Percentiles rank a stretch among this genome's conserved stretches.
These are phyloP conservation scores for Microctonus aethiopoides DNA, from an alignment of 2,888 invertebrate species.

Conservation along the genomic window DNA sequence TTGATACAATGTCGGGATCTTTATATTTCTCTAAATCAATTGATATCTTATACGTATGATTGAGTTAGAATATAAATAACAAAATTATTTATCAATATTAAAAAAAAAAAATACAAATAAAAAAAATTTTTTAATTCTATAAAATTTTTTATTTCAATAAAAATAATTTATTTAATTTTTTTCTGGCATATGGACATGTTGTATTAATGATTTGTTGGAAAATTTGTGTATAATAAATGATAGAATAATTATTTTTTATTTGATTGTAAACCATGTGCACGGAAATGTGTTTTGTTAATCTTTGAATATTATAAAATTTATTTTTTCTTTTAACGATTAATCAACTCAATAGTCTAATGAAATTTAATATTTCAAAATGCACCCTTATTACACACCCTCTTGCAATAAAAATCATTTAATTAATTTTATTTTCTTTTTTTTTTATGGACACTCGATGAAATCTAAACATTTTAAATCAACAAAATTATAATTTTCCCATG, in stretches of 20 bases:
- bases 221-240: no score
- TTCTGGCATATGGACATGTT: neutral
- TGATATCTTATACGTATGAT: no score
- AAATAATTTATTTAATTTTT: neutral
- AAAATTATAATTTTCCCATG: constrained; percentile 19
- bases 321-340: neutral
- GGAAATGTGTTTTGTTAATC: neutral
- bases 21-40: no score
- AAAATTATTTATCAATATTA: no score
- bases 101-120: no score
- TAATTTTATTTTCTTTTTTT: neutral
- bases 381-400: neutral
- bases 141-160: no score
- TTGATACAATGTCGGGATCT: neutral
- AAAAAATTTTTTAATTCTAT: no score
- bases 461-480: neutral
- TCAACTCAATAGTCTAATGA: neutral
- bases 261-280: neutral
- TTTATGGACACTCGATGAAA: neutral
- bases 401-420: neutral
- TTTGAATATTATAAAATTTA: neutral
- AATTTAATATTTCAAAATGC: neutral
- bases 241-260: no score
- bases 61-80: no score
- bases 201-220: no score